phyloP scores from a whole-genome alignment of 2,797 vertebrate species.

The Enteromius unitaeniatus region DNA sequence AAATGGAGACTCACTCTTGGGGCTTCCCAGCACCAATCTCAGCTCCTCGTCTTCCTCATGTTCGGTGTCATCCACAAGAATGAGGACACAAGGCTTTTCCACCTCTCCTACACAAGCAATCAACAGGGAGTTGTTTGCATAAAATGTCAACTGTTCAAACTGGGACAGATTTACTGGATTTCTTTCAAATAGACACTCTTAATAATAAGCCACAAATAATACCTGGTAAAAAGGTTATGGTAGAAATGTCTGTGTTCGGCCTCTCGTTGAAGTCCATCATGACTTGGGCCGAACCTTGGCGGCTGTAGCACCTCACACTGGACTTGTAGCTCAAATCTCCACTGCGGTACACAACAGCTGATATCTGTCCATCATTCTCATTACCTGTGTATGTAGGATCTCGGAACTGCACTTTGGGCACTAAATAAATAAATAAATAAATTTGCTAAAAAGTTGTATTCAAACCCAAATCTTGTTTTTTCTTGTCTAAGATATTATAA shows the following conservation, averaged over 20 bases:
- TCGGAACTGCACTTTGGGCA: slow-evolving; percentile 93
- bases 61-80: slow-evolving; percentile 84
- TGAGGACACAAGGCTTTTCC: slow-evolving; percentile 85
- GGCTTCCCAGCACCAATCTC: slow-evolving; percentile 90
- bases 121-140: background rate
- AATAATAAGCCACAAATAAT: background rate
- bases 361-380: slow-evolving; percentile 84
- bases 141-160: background rate
- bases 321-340: slow-evolving; percentile 87
- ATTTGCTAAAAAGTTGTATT: background rate
- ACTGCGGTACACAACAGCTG: slow-evolving; percentile 82
- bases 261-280: slow-evolving; percentile 95
- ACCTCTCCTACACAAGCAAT: slow-evolving; percentile 81
- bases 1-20: slow-evolving; percentile 86
- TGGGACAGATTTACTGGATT: background rate
- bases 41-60: slow-evolving; percentile 92
- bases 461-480: background rate
- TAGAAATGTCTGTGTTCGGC: slow-evolving; percentile 89
- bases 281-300: slow-evolving; percentile 93
- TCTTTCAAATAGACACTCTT: background rate
- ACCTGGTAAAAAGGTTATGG: slow-evolving; percentile 90
- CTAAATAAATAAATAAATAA: slow-evolving; percentile 66
- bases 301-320: slow-evolving; percentile 91
- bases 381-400: slow-evolving; percentile 79
- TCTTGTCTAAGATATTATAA: background rate